Conservation (phyloP, 2,797 vertebrate species). For the Netta rufina region DNA sequence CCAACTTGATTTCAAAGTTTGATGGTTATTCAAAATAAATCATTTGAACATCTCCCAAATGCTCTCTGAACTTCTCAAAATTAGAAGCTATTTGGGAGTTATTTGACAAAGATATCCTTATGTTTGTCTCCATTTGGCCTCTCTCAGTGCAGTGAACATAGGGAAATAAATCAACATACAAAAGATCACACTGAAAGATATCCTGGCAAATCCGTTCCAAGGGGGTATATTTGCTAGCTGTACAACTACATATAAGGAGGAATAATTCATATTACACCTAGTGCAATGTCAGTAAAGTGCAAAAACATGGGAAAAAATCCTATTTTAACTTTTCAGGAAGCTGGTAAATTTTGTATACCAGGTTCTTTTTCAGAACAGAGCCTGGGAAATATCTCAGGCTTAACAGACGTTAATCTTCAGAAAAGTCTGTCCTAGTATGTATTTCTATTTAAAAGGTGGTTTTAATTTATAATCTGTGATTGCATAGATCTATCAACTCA, state of each 20-base stretch:
- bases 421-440: not conserved
- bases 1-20: not conserved
- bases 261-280: constrained; percentile 26
- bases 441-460: not conserved
- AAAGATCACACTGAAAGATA: not conserved
- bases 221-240: not conserved
- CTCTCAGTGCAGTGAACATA: not conserved
- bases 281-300: not conserved
- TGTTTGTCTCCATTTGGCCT: not conserved
- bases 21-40: not conserved
- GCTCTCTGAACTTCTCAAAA: not conserved
- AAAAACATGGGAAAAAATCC: not conserved
- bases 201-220: not conserved
- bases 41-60: not conserved
- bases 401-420: not conserved
- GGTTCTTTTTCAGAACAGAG: constrained; percentile 5
- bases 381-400: not conserved
- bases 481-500: not conserved
- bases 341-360: not conserved
- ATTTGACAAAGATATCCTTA: not conserved
- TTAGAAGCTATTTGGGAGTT: not conserved
- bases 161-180: not conserved
- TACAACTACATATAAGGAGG: not conserved
- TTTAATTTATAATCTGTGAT: constrained; percentile 8
- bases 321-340: not conserved